Evolutionary conservation across 2,797 vertebrate genomes (phyloP), one percentile per base, ranked within the genome.

Genomic region (Zenarchopterus dispar): DNA sequence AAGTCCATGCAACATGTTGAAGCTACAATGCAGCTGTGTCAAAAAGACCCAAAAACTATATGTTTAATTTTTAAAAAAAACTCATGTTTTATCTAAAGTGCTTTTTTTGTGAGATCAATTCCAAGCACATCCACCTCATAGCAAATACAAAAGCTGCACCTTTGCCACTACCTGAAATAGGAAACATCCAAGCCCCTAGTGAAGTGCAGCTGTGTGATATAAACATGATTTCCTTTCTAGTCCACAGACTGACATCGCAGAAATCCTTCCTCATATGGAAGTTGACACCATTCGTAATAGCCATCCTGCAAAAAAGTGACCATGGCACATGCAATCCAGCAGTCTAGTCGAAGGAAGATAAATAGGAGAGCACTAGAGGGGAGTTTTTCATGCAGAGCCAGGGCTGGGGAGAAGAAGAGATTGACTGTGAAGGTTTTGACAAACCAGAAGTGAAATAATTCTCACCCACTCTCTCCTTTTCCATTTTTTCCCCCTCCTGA

Each of bases 371-470:
- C 1, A 22, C 61, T 10, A n/a, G 18, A 60, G 49, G 60, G 18
- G 31, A 66, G 56, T 41, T 55, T 15, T 61, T 39, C 15, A 18
- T 62, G 60, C 28, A 19, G 44, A 18, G 15, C 62, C 62, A 56
- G 68, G 53, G 50, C 48, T 51, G 47, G 21, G 22, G 62, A 79
- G 62, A 70, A 64, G 39, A 53, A 23, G 43, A 70, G 67, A 83
- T 62, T 62, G 67, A 82, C 71, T 77, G 59, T 69, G 59, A 62
- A 77, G 69, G 72, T 77, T 64, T 75, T 76, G 69, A 84, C 73
- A 75, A 80, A 73, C 56, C 74, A 52, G 63, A 6, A n/a, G 51
- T 53, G 44, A 83, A 88, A 82, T 74, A 21, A 73, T 43, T 77
- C 64, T 60, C 54, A 50, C 55, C 70, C 66, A 33, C 79, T 52